Conservation (phyloP, 2,888 invertebrate species). For the Oligia latruncula region DNA sequence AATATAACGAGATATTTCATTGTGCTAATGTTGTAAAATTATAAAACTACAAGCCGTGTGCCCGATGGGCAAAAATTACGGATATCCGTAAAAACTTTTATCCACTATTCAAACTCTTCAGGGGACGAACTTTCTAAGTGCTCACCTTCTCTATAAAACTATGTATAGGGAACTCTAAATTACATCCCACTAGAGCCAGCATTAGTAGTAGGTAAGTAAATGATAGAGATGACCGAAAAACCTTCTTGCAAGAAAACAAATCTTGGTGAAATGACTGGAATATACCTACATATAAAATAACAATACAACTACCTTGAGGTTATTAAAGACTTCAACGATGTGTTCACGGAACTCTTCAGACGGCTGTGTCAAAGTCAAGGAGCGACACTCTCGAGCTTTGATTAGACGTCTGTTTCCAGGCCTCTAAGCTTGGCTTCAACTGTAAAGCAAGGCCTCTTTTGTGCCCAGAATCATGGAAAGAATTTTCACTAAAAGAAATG, state of each 20-base stretch:
- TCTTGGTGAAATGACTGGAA: no score
- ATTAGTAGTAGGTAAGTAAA: background rate
- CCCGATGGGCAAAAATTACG: no score
- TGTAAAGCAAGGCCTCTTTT: background rate
- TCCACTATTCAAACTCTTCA: no score
- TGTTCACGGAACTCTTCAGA: slow-evolving; percentile 7
- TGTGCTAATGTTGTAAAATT: background rate
- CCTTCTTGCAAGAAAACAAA: background rate
- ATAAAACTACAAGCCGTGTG: background rate
- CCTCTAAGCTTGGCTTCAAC: background rate
- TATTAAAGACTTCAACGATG: slow-evolving; percentile 10
- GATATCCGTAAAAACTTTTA: no score
- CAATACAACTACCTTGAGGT: background rate
- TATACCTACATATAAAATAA: background rate
- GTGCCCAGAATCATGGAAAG: background rate
- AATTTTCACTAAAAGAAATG: no score
- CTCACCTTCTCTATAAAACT: background rate
- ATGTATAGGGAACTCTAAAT: background rate
- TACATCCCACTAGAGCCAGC: no score
- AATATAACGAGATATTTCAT: background rate
- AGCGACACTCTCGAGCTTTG: slow-evolving; percentile 7
- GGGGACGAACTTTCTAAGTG: background rate
- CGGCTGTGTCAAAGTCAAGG: slow-evolving; percentile 7
- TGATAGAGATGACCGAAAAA: background rate
- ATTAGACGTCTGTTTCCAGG: slow-evolving; percentile 25